Evolutionary conservation across 2,113 vertebrate species (phyloP), one percentile per base, ranked within the genome.

Genomic region (Dipodomys merriami): DNA sequence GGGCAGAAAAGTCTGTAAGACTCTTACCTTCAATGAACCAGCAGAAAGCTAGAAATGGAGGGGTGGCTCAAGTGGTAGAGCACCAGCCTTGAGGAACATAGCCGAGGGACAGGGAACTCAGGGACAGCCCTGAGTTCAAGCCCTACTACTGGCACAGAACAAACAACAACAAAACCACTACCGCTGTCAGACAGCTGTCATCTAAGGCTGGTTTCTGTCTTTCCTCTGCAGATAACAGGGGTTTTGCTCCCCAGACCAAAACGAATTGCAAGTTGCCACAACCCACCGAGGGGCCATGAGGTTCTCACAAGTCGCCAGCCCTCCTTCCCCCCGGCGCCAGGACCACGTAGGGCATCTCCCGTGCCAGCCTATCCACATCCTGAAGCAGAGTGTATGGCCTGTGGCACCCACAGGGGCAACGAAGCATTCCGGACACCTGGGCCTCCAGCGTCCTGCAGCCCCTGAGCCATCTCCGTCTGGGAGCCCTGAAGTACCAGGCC

Each of bases 241-340:
- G 19, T 22, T 82, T 33, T 78, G 86, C 72, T 82, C 90, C 60
- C 73, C 68, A 94, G 67, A 97, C 95, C 96, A 97, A 96, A 97
- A 44, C 53, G 74, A 95, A 87, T 93, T 88, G 85, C 95, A 90
- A 95, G 96, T 96, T 97, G 97, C 97, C 97, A 97, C 91, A 97
- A 90, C 69, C 82, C 64, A 10, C 1, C 0, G 84, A 79, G 91
- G 74, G 96, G 33, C n/a, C 82, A 19, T 0, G 6, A 64, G 80
- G 82, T 33, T 91, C 93, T 84, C 93, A 67, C 88, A 65, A 60
- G 49, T 57, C 1, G 91, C 96, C 97, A 97, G 90, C 71, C 86
- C 49, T 49, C 49, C 10, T 12, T 88, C 83, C 19, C 19, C 74
- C 74, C 4, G 53, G 69, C 79, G 73, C 77, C 79, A 92, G 78